Base-by-base conservation (phyloP, 1,140 invertebrate genomes). In the Pseudachorutes palmiensis region DNA sequence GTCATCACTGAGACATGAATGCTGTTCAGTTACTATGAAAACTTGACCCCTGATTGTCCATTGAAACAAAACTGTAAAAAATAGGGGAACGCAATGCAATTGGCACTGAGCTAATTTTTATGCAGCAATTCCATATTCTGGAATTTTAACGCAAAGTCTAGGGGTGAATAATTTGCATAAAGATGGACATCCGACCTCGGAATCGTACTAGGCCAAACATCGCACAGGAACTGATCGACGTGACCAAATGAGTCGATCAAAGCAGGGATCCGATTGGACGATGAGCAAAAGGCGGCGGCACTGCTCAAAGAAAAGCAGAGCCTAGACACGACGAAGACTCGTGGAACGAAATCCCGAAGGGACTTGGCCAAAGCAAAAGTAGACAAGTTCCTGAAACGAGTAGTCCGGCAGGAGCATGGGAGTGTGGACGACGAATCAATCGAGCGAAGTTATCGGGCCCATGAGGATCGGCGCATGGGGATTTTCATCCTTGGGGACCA, bases 401-500 rank as follows among this genome's bases (percentile, higher is more conserved):
- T 12, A 19, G 66, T 28, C 26, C 32, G n/a, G n/a, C n/a, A n/a
- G n/a, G n/a, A n/a, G n/a, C 45, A 1, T 58, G 51, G 14, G 60
- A 63, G 14, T 45, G 29, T 22, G 45, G 5, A 9, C 19, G 33
- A 3, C 59, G 63, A 12, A 12, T 57, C n/a, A 33, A 24, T 24
- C 19, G 62, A 55, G 32, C 16, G 60, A 33, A 66, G 26, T n/a
- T 66, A 73, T 48, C 30, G 69, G 26, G 59, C 68, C 22, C 67
- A 66, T 22, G 69, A 69, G 26, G 69, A 71, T 45, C 45, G 72
- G 24, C 61, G 72, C 16, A 36, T 70, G 28, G 72, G 64, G 19
- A 68, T 73, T 45, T 45, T 73, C 0, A n/a, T 73, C 28, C 64
- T 69, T 36, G 69, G 66, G n/a, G 69, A 68, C 51, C 72, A 73